A percentile compares a stretch with the other conserved stretches of the same genome.
These are phyloP conservation scores for Empidonax traillii DNA, from an alignment of 2,113 vertebrate species.

Conservation along the genomic window DNA sequence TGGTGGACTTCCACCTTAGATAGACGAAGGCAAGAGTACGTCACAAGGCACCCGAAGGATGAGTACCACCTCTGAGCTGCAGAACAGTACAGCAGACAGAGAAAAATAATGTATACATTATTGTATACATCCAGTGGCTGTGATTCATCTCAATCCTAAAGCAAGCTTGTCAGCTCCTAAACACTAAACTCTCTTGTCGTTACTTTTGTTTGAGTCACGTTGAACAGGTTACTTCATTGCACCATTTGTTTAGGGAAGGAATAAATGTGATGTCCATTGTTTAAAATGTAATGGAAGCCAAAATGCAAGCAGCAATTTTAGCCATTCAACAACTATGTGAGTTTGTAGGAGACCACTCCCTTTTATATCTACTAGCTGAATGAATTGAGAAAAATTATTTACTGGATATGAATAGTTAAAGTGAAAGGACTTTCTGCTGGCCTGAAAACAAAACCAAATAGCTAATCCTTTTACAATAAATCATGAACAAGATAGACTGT, in stretches of 20 bases:
- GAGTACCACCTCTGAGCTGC: neutral
- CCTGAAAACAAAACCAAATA: constrained; percentile 13
- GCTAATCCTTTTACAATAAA: constrained; percentile 15
- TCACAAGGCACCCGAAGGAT: neutral
- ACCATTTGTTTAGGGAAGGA: neutral
- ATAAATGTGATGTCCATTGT: neutral
- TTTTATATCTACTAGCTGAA: neutral
- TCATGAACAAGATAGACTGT: neutral
- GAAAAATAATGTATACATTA: neutral
- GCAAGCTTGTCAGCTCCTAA: neutral
- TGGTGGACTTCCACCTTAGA: neutral
- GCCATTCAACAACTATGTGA: neutral
- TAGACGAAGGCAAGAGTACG: neutral
- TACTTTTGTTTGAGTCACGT: neutral
- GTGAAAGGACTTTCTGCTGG: neutral
- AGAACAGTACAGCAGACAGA: neutral
- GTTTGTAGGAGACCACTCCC: neutral
- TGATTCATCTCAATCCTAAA: neutral
- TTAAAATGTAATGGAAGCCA: neutral
- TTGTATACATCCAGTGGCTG: neutral
- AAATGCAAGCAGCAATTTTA: neutral
- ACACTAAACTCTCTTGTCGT: neutral
- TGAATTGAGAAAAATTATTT: constrained; percentile 15
- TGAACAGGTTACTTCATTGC: neutral
- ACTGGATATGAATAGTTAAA: neutral